Base-by-base conservation (phyloP, 2,113 vertebrate species). In the Hydropotes inermis region DNA sequence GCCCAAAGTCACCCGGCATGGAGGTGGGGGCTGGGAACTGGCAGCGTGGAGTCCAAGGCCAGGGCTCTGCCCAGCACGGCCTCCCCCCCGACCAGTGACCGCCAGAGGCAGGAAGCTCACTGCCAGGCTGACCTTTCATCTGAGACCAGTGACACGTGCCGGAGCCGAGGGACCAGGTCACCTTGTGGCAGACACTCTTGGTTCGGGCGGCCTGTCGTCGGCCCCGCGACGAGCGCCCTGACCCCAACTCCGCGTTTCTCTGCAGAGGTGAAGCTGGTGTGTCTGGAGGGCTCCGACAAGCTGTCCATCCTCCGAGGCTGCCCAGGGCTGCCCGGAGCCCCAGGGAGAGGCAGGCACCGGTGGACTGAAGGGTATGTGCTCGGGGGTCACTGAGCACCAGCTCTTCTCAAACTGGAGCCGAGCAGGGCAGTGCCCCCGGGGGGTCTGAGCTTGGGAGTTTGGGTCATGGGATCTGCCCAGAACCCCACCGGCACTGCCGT, bases 251-350 rank as follows among this genome's bases (percentile, higher is more conserved):
- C 2, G 33, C 23, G n/a, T 50, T 36, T 60, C 47, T 70, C 86
- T 16, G 3, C 85, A 97, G 97, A 97, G 43, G 54, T 96, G 70
- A 96, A 97, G 83, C 6, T 98, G 54, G 12, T 96, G 43, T 96
- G 93, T 1, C 23, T 94, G 78, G 93, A 86, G 3, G 92, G 74
- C 19, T 94, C 97, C 0, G 93, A 97, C 85, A 97, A 97, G 21
- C 87, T 97, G 17, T 33, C 84, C 79, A 79, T 98, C 50, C 95
- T 98, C 8, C 70, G 33, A 28, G 98, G 97, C 33, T 98, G 97
- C 83, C 98, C 96, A 0, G 98, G 97, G 17, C 17, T 89, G 52
- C 93, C 95, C 0, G 96, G 98, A 17, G 12, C 86, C 23, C 14
- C 78, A 0, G 98, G 98, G 1, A 67, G 96, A 98, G 23, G 19